Base-by-base conservation (phyloP, 1,140 invertebrate species). In the Diuraphis noxia region DNA sequence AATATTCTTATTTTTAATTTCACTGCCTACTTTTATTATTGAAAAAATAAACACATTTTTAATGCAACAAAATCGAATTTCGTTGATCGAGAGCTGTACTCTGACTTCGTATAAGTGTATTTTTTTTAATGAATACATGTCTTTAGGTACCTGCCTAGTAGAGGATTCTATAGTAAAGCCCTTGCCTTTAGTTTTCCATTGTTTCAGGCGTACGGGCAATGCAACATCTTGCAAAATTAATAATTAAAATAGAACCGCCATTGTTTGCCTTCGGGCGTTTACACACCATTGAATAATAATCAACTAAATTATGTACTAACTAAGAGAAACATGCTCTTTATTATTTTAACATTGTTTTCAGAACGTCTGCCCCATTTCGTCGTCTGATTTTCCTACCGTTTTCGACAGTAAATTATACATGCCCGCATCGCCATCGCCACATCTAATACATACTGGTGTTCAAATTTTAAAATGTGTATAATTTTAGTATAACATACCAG, bases 231-330 rank as follows among this genome's bases (percentile, higher is more conserved):
- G 86, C 49, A 63, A 88, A 88, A 88, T 88, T 88, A 88, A 88
- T 88, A 63, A 88, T 40, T 56, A 88, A 88, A 88, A 88, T 63
- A 40, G 49, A 63, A 88, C 86, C 85, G 85, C 85, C 43, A 36
- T 52, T 87, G 85, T 87, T 87, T 87, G 34, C 49, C 85, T 56
- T 40, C 86, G 6, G n/a, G 86, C 25, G 86, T 88, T 63, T 40
- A 63, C 36, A 88, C 86, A 19, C 85, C 46, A 52, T 86, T 63
- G 86, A 88, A 88, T 88, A 88, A 88, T 88, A 88, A 88, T 63
- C 86, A 88, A 63, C 86, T 63, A 41, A 63, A 88, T 88, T 88
- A 88, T 21, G 38, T 88, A 56, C 46, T 25, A 52, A 87, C 86
- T 63, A 25, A 63, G 86, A 41, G 86, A 40, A 88, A 88, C 49